Conservation (phyloP, 1,140 invertebrate species). For the Brachionus paranguensis region DNA sequence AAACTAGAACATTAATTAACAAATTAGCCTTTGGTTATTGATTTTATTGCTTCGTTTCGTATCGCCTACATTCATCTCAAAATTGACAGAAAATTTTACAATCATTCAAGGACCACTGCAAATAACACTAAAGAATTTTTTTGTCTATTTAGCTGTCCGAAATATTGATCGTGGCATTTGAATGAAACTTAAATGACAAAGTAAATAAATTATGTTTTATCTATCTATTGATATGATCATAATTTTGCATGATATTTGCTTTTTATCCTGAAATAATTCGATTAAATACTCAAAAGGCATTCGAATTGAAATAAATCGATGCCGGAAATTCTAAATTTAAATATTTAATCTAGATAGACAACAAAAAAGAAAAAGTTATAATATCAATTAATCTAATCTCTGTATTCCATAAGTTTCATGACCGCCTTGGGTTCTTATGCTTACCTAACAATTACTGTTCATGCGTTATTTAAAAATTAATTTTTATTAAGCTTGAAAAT, state of each 20-base stretch:
- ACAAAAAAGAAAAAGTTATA: background rate
- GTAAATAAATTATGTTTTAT: background rate
- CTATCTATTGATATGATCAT: background rate
- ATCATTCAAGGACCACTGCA: background rate
- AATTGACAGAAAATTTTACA: background rate
- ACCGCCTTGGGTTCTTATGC: background rate
- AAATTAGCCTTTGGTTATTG: background rate
- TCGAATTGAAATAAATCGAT: background rate
- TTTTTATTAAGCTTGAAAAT: too few species aligned
- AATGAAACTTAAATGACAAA: background rate
- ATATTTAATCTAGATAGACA: slow-evolving; percentile 1
- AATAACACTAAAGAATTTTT: background rate
- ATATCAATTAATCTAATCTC: background rate
- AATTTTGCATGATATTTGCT: background rate
- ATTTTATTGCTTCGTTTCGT: background rate
- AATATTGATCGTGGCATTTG: background rate
- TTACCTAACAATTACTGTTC: background rate
- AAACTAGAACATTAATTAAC: background rate
- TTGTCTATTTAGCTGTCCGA: background rate
- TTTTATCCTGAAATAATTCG: background rate
- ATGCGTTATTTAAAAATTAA: background rate
- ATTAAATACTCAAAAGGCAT: background rate
- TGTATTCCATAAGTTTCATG: background rate
- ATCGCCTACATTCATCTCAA: background rate
- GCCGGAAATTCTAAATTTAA: background rate